phyloP scores from a whole-genome alignment of 2,888 invertebrate genomes.

The Plemyria rubiginata region DNA sequence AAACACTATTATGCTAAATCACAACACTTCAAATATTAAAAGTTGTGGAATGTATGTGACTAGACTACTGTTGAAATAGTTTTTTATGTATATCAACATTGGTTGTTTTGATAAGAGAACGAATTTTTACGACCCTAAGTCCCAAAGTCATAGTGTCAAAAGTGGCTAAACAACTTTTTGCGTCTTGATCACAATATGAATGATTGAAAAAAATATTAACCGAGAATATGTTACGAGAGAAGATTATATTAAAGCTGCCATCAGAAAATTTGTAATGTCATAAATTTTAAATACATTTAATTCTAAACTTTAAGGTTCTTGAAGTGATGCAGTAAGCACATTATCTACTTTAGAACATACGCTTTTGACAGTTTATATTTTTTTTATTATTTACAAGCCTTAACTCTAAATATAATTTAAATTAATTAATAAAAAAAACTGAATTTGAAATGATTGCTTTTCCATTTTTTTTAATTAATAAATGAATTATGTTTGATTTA shows the following conservation, averaged over 20 bases:
- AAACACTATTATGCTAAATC: constrained; percentile 57
- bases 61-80: background rate
- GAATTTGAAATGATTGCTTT: too few relatives aligned
- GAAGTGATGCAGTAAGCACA: constrained; percentile 57
- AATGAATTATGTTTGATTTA: too few relatives aligned
- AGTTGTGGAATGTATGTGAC: constrained; percentile 49
- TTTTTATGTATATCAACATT: constrained; percentile 8
- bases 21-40: constrained; percentile 65
- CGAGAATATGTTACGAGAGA: too few relatives aligned
- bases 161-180: too few relatives aligned
- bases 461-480: too few relatives aligned
- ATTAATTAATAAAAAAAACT: background rate
- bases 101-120: background rate
- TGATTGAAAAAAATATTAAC: too few relatives aligned
- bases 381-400: constrained; percentile 51
- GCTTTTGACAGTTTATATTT: constrained; percentile 67
- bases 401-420: constrained; percentile 30
- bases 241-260: background rate
- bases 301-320: constrained; percentile 2
- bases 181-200: too few relatives aligned
- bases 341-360: constrained; percentile 82
- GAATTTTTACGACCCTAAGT: too few relatives aligned
- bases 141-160: background rate
- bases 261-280: background rate
- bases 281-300: constrained; percentile 6